A percentile compares a stretch with the other conserved stretches of the same genome.
These are phyloP conservation scores for Lasioglossum marginatum DNA, from an alignment of 2,888 invertebrate genomes.

Conservation along the genomic window DNA sequence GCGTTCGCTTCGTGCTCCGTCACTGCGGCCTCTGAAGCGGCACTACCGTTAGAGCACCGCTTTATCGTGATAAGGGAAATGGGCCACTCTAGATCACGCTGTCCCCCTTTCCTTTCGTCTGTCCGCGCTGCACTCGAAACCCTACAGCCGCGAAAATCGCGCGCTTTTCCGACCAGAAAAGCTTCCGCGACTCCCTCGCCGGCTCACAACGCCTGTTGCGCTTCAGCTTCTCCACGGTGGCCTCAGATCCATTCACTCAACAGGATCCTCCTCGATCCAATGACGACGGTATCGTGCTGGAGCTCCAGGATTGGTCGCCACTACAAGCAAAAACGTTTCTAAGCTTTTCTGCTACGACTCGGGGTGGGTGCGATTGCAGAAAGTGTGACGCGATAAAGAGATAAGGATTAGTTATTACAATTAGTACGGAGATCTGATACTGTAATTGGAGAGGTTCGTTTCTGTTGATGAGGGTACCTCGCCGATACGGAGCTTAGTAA, in stretches of 20 bases:
- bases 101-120: neutral
- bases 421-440: neutral
- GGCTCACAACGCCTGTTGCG: neutral
- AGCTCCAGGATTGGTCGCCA: neutral
- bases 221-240: neutral
- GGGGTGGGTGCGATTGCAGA: neutral
- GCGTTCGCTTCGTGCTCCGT: constrained; percentile 29
- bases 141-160: neutral
- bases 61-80: constrained; percentile 76
- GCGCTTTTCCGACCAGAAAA: neutral
- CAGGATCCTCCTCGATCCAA: neutral
- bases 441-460: constrained; percentile 10
- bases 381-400: neutral
- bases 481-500: neutral
- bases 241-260: neutral
- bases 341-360: neutral
- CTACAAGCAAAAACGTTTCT: neutral
- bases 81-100: constrained; percentile 69
- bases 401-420: neutral
- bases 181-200: neutral
- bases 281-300: neutral
- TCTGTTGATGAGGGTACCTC: neutral
- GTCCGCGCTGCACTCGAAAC: neutral
- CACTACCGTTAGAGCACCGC: constrained; percentile 49
- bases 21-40: constrained; percentile 26